Base-by-base conservation (phyloP, 30 jellyfish, hydroid and myxozoan genomes). In the Clytia hemisphaerica region DNA sequence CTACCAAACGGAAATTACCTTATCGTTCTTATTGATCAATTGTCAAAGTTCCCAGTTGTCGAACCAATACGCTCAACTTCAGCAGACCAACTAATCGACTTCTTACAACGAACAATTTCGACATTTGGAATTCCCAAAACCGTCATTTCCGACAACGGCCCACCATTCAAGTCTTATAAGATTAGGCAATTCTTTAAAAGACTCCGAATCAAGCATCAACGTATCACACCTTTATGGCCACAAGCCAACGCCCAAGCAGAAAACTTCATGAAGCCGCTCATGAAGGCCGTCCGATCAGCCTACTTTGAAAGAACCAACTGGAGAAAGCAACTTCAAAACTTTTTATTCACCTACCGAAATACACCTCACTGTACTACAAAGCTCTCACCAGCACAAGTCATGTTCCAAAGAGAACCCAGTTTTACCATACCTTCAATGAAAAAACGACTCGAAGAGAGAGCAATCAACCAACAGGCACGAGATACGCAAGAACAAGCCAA, bases 221-320 rank as follows among this genome's bases (percentile, higher is more conserved):
- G 73, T 0, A 34, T 59, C 29, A 61, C 88, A 27, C 88, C 83
- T 18, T 49, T 72, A 32, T 72, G 76, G 83, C 64, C 83, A 2
- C 40, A 28, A 51, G 46, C 77, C 31, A 75, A 73, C 40, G 16
- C 68, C 22, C 77, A 73, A 57, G 77, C 77, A 24, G 68, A 73
- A 32, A 73, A 35, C 32, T 73, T 73, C 36, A 73, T 35, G 84
- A 72, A 72, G 58, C 66, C 66, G 47, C 67, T 62, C 19, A 55
- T 28, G 16, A 69, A 48, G 28, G 81, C 72, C 29, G 50, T 69
- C 50, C 61, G 44, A 27, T 27, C 57, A 30, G 81, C 81, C 28
- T 21, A 27, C 42, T 5, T 30, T 25, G 77, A 69, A 29, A 50
- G 59, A 6, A 49, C 35, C 19, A 27, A 0, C 33, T 71, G 83